Base-by-base conservation (phyloP, 2,113 vertebrate genomes). In the Corythaixoides concolor region DNA sequence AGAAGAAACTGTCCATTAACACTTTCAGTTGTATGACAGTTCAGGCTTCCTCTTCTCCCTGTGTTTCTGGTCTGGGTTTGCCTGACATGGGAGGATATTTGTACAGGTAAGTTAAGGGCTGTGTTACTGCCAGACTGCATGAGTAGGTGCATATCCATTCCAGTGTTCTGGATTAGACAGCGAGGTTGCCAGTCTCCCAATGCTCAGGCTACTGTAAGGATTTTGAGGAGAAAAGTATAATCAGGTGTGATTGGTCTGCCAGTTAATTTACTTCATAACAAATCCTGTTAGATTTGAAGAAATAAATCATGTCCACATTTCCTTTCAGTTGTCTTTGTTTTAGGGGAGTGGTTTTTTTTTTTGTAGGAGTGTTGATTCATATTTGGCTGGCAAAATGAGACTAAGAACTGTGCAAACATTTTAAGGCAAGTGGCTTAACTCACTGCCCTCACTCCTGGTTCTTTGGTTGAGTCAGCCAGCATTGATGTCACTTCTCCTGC, bases 11-110 rank as follows among this genome's bases (percentile, higher is more conserved):
- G 30, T 39, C 15, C 16, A 10, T 60, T 49, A 73, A 18, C 6
- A 4, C 5, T 64, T 49, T 83, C 15, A 74, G 50, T 27, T 49
- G 12, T n/a, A 6, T 45, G n/a, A 15, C 60, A 47, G 64, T 39
- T 64, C 63, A 16, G 37, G n/a, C 28, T 60, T 52, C 26, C 22
- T 85, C 30, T 64, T 49, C 21, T 85, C 15, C 26, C 41, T 23
- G 7, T 63, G 20, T 81, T 85, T 95, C 66, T 78, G 27, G 53
- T 24, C 60, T 55, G 81, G 28, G 8, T 82, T 80, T 96, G 62
- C 26, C 27, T 85, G 92, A 32, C 41, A 28, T 20, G 37, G 67
- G 30, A 82, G 55, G 7, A 16, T n/a, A 69, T 37, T 26, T 28
- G 1, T 3, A 12, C 0, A 1, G 53, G 37, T 13, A 19, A 63